These are phyloP conservation scores for Centruroides sculpturatus DNA, from an alignment of 1,140 invertebrate species.

Conservation along the genomic window DNA sequence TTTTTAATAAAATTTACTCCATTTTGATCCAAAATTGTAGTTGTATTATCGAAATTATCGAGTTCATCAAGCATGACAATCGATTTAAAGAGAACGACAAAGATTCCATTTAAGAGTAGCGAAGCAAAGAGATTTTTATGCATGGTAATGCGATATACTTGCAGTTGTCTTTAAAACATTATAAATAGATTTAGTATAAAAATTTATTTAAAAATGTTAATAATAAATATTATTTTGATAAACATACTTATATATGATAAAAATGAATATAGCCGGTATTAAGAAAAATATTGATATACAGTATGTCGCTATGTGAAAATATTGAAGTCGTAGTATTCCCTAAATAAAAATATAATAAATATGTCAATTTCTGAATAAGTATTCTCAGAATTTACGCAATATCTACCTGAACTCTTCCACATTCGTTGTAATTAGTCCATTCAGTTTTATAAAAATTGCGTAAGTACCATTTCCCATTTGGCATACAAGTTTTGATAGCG, in stretches of 20 bases:
- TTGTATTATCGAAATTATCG: constrained; percentile 19
- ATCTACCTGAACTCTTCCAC: constrained; percentile 21
- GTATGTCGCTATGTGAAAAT: constrained; percentile 9
- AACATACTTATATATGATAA: not conserved
- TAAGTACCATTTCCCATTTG: constrained; percentile 24
- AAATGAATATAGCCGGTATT: constrained; percentile 6
- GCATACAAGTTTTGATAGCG: constrained; percentile 25
- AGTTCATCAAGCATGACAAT: constrained; percentile 30
- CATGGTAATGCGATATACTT: constrained; percentile 31
- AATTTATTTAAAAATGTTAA: too few relatives aligned
- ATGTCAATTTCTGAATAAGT: too few relatives aligned
- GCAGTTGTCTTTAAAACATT: constrained; percentile 16
- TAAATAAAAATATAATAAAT: not conserved
- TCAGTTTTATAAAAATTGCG: constrained; percentile 18
- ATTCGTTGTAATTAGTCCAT: constrained; percentile 31
- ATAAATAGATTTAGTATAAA: not conserved
- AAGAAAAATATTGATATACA: constrained; percentile 7
- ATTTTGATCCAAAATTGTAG: constrained; percentile 20
- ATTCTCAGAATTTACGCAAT: too few relatives aligned
- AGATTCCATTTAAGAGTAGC: constrained; percentile 31
- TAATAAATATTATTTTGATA: too few relatives aligned
- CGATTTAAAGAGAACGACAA: constrained; percentile 30
- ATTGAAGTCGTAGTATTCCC: constrained; percentile 1
- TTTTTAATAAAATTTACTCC: not conserved
- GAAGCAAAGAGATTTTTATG: constrained; percentile 40